phyloP scores from a whole-genome alignment of 2,888 invertebrate species.

The Megastigmus dorsalis region DNA sequence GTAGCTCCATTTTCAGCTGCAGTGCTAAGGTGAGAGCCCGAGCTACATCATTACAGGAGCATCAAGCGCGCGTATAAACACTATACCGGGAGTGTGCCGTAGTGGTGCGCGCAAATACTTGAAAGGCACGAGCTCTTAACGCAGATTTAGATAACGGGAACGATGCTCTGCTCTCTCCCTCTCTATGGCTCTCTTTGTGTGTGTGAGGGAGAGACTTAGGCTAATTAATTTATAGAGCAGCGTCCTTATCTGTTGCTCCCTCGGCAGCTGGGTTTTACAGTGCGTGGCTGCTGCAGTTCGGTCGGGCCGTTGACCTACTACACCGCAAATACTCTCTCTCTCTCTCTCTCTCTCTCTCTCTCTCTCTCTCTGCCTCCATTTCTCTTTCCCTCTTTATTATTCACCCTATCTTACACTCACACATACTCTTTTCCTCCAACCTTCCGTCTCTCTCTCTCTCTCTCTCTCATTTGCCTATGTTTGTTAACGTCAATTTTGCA shows the following conservation, averaged over 20 bases:
- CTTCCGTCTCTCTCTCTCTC: background rate
- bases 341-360: background rate
- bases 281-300: background rate
- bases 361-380: background rate
- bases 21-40: too few relatives aligned
- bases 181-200: too few relatives aligned
- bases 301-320: constrained; percentile 29
- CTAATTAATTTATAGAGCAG: constrained; percentile 41
- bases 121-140: too few relatives aligned
- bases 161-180: background rate
- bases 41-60: too few relatives aligned
- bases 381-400: background rate
- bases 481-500: too few relatives aligned
- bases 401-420: background rate
- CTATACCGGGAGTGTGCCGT: too few relatives aligned
- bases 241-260: constrained; percentile 21
- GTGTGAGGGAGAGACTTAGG: too few relatives aligned
- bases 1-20: too few relatives aligned
- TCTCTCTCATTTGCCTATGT: background rate
- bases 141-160: too few relatives aligned
- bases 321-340: background rate
- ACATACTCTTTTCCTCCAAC: background rate
- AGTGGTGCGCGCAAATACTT: too few relatives aligned
- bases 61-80: too few relatives aligned
- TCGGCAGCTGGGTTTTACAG: background rate